Evolutionary conservation across 2,113 vertebrate genomes (phyloP), one percentile per base, ranked within the genome.

Genomic region (Nyctibius bracteatus): DNA sequence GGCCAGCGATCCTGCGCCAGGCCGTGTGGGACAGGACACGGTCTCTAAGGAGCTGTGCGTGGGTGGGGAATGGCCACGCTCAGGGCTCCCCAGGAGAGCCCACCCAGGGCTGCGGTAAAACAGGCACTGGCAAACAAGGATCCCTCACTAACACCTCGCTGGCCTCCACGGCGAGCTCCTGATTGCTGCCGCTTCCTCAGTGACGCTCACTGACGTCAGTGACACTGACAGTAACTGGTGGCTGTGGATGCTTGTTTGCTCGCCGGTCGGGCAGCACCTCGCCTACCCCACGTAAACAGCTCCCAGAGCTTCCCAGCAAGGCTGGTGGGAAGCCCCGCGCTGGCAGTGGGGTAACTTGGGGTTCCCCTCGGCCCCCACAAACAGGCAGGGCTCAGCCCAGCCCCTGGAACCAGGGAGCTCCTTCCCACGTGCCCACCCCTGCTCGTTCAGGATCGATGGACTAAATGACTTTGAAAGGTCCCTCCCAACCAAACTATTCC

Each of bases 1-100:
- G 47, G 75, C 46, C 58, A 63, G 51, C 2, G 2, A 22, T 24
- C 18, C 58, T 35, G 39, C 2, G 4, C 59, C 75, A 66, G 84
- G 55, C 65, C 4, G 2, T 0, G 0, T 28, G 4, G 35, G 44
- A 55, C 25, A 57, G 13, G 43, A 74, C 24, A 1, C 1, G 0
- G 58, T 2, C 81, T 43, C 58, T 33, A 35, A 44, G 23, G 8
- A 52, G 23, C 33, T n/a, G 8, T 2, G 15, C 0, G 4, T 9
- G 5, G 2, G 39, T 21, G 47, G 30, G 71, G 52, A 80, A 83
- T 5, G n/a, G 35, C 62, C 67, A 18, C 0, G 0, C 51, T 79
- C 41, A 17, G 75, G 30, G 41, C 14, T 5, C 35, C 35, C 63
- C 54, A 70, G 2, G 1, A 65, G 43, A 73, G 52, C 12, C 18